Percentiles rank a stretch among this genome's conserved stretches.
These are phyloP conservation scores for Eurytoma adleriae DNA, from an alignment of 2,888 invertebrate species.

Conservation along the genomic window DNA sequence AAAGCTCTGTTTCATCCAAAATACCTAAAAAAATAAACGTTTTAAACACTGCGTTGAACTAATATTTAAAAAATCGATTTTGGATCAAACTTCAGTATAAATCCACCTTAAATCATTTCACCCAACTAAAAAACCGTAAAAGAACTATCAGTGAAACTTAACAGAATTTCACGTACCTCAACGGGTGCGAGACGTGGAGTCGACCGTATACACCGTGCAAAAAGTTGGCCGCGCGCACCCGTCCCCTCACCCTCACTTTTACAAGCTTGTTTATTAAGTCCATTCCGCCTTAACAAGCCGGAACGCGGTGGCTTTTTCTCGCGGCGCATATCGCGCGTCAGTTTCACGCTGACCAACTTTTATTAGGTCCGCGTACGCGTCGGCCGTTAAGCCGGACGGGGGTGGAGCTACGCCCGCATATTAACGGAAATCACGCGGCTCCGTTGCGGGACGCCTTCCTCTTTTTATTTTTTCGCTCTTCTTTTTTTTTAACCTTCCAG, in stretches of 20 bases:
- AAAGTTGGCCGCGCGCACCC: not conserved
- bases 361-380: slow-evolving; percentile 66
- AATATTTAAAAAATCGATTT: too few relatives aligned
- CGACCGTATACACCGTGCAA: too few relatives aligned
- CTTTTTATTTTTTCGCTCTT: not conserved
- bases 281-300: slow-evolving; percentile 72
- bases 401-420: slow-evolving; percentile 58
- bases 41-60: too few relatives aligned
- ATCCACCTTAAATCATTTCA: too few relatives aligned
- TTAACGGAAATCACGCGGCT: slow-evolving; percentile 55
- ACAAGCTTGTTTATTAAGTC: slow-evolving; percentile 69
- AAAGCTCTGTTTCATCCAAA: too few relatives aligned
- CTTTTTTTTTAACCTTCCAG: not conserved
- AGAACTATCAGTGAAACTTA: too few relatives aligned
- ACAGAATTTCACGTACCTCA: too few relatives aligned
- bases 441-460: not conserved
- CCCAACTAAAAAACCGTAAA: too few relatives aligned
- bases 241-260: slow-evolving; percentile 33
- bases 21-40: too few relatives aligned
- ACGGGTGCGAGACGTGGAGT: too few relatives aligned
- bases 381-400: slow-evolving; percentile 57
- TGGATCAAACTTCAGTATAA: too few relatives aligned
- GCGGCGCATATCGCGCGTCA: slow-evolving; percentile 62
- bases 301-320: slow-evolving; percentile 57
- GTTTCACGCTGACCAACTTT: slow-evolving; percentile 72